Conservation (phyloP, 2,888 invertebrate species). For the Bombylius major region DNA sequence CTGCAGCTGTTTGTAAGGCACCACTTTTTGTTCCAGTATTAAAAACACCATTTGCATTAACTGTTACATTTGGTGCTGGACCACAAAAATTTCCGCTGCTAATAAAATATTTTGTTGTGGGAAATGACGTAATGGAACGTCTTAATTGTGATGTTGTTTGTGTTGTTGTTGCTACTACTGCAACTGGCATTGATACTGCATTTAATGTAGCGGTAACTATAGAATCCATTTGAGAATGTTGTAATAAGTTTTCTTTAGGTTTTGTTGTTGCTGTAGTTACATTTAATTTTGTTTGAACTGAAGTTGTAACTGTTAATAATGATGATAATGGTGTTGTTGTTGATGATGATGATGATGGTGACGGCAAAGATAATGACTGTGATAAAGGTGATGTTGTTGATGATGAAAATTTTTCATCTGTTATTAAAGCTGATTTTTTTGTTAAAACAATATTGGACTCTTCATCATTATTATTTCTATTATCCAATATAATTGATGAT, state of each 20-base stretch:
- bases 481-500: not conserved
- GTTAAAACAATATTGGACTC: not conserved
- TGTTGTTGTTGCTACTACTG: not conserved
- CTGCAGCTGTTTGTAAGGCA: constrained; percentile 1
- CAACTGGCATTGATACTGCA: not conserved
- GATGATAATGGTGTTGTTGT: not conserved
- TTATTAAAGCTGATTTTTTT: not conserved
- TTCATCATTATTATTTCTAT: not conserved
- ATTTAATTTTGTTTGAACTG: not conserved
- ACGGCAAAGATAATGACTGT: constrained; percentile 1
- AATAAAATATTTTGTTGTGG: not conserved
- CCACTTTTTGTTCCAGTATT: constrained; percentile 18
- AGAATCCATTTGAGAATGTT: not conserved
- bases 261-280: not conserved
- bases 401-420: not conserved
- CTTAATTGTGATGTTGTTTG: not conserved
- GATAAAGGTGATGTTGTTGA: not conserved
- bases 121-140: not conserved
- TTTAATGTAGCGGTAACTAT: not conserved
- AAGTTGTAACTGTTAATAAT: not conserved
- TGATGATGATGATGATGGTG: constrained; percentile 15
- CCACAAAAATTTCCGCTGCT: constrained; percentile 25
- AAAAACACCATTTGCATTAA: constrained; percentile 44
- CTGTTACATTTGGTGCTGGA: constrained; percentile 56
- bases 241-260: not conserved